Conservation (phyloP, 2,888 invertebrate genomes). For the Protodeltote pygarga region DNA sequence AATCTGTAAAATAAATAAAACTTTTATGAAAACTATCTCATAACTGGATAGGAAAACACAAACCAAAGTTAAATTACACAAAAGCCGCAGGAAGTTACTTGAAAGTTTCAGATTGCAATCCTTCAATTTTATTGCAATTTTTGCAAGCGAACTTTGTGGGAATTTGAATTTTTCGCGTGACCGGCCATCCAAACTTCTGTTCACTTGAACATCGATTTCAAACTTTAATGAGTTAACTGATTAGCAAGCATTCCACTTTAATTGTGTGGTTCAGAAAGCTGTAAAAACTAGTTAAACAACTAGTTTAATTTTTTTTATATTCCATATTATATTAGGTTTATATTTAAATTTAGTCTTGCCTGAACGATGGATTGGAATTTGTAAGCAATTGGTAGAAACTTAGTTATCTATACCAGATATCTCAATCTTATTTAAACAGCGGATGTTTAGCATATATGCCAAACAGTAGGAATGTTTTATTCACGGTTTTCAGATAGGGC, state of each 20-base stretch:
- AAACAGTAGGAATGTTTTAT: constrained; percentile 37
- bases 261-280: constrained; percentile 14
- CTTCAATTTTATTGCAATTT: constrained; percentile 20
- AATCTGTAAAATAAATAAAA: too few relatives aligned
- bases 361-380: too few relatives aligned
- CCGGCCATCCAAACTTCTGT: constrained; percentile 10
- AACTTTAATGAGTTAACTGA: constrained; percentile 35
- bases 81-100: not conserved
- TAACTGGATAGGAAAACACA: too few relatives aligned
- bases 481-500: constrained; percentile 26
- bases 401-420: too few relatives aligned
- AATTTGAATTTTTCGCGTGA: constrained; percentile 32
- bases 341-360: not conserved
- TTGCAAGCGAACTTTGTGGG: constrained; percentile 4
- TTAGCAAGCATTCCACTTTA: constrained; percentile 28
- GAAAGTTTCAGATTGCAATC: constrained; percentile 25
- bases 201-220: constrained; percentile 15
- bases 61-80: too few relatives aligned
- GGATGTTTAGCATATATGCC: constrained; percentile 3
- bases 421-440: not conserved
- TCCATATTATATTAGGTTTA: not conserved
- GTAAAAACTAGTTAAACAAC: not conserved
- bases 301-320: not conserved
- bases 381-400: not conserved
- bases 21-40: too few relatives aligned